These are phyloP conservation scores for Candidula unifasciata DNA, from an alignment of 2,888 invertebrate genomes.

Conservation along the genomic window DNA sequence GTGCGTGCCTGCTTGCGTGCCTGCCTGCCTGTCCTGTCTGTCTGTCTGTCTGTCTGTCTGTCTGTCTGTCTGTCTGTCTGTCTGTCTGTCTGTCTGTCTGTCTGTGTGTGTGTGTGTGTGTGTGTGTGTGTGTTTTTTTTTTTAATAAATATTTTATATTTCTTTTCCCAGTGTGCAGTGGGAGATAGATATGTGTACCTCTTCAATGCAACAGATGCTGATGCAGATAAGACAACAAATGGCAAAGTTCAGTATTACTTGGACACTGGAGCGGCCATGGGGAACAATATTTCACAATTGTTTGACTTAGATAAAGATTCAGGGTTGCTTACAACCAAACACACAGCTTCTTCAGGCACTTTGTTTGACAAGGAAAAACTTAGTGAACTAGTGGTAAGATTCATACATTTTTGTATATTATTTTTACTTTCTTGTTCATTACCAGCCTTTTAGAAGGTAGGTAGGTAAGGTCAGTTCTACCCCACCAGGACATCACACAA, in stretches of 20 bases:
- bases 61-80: no score
- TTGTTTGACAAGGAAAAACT: neutral
- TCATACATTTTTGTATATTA: no score
- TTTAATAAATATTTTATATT: neutral
- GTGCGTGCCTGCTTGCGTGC: no score
- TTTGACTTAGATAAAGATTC: conserved; percentile 44
- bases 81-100: no score
- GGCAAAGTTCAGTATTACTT: conserved; percentile 48
- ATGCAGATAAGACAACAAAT: conserved; percentile 49
- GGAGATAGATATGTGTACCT: neutral
- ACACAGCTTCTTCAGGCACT: no score
- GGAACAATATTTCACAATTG: conserved; percentile 3
- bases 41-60: no score
- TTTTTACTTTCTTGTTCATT: no score
- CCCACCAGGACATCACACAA: no score
- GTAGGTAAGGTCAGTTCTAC: no score
- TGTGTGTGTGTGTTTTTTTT: no score
- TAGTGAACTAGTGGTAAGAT: neutral
- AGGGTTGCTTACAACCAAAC: conserved; percentile 27
- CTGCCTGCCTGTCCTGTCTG: no score
- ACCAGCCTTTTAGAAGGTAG: no score
- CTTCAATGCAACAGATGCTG: conserved; percentile 48
- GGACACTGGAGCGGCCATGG: conserved; percentile 21
- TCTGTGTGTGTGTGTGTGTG: neutral
- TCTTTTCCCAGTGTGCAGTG: conserved; percentile 45